Evolutionary conservation across 2,797 vertebrate genomes (phyloP).

Genomic region (Hydrophis major): DNA sequence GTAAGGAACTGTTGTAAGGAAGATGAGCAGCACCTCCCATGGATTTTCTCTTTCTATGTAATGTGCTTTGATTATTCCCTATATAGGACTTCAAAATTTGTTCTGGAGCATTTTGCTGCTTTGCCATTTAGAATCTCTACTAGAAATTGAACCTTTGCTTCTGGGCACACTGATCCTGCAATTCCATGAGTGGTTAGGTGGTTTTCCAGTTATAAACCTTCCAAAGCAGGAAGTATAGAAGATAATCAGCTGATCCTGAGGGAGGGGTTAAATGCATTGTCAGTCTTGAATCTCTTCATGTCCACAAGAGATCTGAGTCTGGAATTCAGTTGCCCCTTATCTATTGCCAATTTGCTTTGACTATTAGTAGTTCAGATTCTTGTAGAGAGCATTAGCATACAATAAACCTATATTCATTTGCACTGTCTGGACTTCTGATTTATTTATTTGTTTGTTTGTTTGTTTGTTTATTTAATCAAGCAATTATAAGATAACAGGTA

Average conservation of each 20-base stretch:
- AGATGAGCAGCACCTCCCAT: not conserved
- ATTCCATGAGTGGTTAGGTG: not conserved
- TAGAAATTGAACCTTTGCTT: not conserved
- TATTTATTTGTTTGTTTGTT: too few species aligned
- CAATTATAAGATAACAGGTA: too few species aligned
- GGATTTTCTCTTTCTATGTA: not conserved
- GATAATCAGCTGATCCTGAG: not conserved
- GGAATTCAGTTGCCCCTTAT: not conserved
- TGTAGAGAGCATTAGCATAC: not conserved
- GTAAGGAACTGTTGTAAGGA: not conserved
- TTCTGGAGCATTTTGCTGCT: not conserved
- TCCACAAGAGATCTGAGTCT: not conserved
- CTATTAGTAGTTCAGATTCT: not conserved
- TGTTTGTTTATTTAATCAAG: too few species aligned
- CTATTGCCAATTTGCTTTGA: not conserved
- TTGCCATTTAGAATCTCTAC: not conserved
- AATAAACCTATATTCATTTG: not conserved
- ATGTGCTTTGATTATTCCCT: not conserved
- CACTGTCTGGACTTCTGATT: not conserved
- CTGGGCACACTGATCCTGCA: not conserved
- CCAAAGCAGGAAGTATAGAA: not conserved
- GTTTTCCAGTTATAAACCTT: not conserved
- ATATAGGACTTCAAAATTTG: not conserved
- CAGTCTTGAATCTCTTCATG: not conserved
- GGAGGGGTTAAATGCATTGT: not conserved